phyloP scores from a whole-genome alignment of 2,888 invertebrate genomes.

The Drosophila cognata region DNA sequence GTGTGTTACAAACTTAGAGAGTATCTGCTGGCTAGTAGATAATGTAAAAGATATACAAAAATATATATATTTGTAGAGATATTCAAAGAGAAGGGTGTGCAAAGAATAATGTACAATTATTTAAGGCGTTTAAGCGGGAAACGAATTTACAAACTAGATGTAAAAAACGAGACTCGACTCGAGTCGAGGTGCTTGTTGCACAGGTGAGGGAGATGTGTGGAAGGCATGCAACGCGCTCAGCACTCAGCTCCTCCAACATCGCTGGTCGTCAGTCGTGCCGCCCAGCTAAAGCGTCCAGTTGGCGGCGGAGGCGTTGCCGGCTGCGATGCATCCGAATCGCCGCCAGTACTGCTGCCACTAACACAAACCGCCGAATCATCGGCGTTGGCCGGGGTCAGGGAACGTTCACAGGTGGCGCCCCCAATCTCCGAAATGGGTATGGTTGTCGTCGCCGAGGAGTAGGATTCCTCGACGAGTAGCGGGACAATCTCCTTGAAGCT shows the following conservation, averaged over 20 bases:
- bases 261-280: constrained; percentile 28
- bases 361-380: constrained; percentile 79
- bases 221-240: constrained; percentile 58
- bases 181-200: constrained; percentile 44
- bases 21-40: constrained; percentile 24
- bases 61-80: not conserved
- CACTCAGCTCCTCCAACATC: constrained; percentile 56
- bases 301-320: constrained; percentile 53
- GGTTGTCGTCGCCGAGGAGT: constrained; percentile 50
- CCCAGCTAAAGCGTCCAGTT: constrained; percentile 50
- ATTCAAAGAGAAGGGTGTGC: constrained; percentile 8
- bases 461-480: constrained; percentile 63
- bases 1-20: constrained; percentile 24
- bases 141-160: constrained; percentile 58
- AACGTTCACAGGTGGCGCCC: constrained; percentile 70
- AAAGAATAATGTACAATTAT: constrained; percentile 44
- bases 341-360: constrained; percentile 53
- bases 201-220: constrained; percentile 30
- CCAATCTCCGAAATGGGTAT: constrained; percentile 84
- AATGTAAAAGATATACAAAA: constrained; percentile 48
- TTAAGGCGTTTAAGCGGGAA: constrained; percentile 20
- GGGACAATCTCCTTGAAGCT: constrained; percentile 79
- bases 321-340: constrained; percentile 56
- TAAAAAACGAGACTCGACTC: constrained; percentile 39
- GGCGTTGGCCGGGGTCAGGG: constrained; percentile 67